phyloP scores from a whole-genome alignment of 2,888 invertebrate species.

The Chelonus formosanus region DNA sequence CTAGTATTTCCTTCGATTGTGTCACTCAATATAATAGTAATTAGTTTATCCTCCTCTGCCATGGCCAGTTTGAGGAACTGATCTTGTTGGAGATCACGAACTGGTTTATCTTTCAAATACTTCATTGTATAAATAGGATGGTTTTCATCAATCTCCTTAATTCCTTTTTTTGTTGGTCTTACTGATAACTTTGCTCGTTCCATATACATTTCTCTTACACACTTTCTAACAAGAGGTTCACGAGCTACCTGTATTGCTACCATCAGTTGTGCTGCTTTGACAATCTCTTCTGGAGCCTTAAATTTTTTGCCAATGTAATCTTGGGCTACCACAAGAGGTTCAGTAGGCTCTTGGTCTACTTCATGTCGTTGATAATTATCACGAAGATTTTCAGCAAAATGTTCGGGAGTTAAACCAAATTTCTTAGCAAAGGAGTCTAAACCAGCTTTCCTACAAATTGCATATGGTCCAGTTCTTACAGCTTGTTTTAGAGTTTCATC shows the following conservation, averaged over 20 bases:
- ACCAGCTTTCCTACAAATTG: conserved; percentile 85
- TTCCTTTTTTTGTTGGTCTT: conserved; percentile 87
- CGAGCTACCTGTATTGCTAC: conserved; percentile 92
- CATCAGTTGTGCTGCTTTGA: conserved; percentile 93
- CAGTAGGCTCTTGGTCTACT: conserved; percentile 89
- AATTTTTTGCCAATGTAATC: conserved; percentile 69
- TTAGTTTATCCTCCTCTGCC: conserved; percentile 83
- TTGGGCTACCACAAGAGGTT: conserved; percentile 83
- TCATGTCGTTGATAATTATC: conserved; percentile 96
- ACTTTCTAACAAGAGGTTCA: conserved; percentile 88
- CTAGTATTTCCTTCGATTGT: conserved; percentile 82
- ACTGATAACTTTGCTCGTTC: conserved; percentile 87
- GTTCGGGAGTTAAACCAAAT: conserved; percentile 92
- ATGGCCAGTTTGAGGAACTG: conserved; percentile 86
- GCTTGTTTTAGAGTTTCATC: conserved; percentile 83
- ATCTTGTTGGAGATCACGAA: conserved; percentile 86
- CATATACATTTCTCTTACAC: conserved; percentile 85
- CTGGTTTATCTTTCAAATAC: conserved; percentile 92
- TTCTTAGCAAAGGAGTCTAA: conserved; percentile 85
- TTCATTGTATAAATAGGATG: conserved; percentile 89
- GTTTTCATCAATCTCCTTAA: conserved; percentile 95
- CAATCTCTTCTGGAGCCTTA: conserved; percentile 77
- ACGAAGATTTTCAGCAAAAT: conserved; percentile 95
- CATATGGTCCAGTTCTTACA: conserved; percentile 86
- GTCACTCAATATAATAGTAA: conserved; percentile 78